Evolutionary conservation across 2,888 invertebrate genomes (phyloP), one percentile per base, ranked within the genome.

Genomic region (Syritta pipiens): DNA sequence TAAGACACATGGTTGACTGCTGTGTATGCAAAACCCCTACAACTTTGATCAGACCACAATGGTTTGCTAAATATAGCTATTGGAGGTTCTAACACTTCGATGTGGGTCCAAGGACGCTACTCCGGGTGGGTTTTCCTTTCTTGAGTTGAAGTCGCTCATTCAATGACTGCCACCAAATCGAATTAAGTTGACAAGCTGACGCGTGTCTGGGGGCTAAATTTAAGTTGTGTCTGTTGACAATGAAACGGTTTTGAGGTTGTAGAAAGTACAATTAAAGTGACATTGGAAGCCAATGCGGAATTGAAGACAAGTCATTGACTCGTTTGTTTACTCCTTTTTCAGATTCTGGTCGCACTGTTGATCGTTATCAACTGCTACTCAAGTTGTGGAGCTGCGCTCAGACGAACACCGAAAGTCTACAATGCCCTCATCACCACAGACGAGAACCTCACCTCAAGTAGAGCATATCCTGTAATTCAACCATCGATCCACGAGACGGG

Each of bases 401-500:
- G 87, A 22, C 91, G 93, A 77, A 90, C 93, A 1, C 95, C 95
- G 0, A 93, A 93, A 86, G 93, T 95, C 26, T 95, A 95, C 90
- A 95, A 95, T 86, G 94, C 94, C 0, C 90, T 95, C 63, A 94
- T 95, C 85, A 94, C 94, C 2, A 93, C 94, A 3, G 93, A 94
- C 85, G 94, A 94, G 85, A 94, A 94, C 86, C 87, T 95, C 59
- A 91, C 93, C 55, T 93, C 95, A 0, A 94, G 94, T 83, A 92
- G 93, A 71, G 94, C 94, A 0, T 93, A 91, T 86, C 94, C 94
- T 0, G 92, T 94, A 40, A 92, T 94, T 82, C 94, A 94, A 83
- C 94, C 94, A 4, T 92, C 93, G 6, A 87, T 94, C 37, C 93
- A 93, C 72, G 92, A 93, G 75, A 90, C 92, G 0, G 90, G 92